Evolutionary conservation across 2,113 vertebrate genomes (phyloP).

Genomic region (Helogale parvula): DNA sequence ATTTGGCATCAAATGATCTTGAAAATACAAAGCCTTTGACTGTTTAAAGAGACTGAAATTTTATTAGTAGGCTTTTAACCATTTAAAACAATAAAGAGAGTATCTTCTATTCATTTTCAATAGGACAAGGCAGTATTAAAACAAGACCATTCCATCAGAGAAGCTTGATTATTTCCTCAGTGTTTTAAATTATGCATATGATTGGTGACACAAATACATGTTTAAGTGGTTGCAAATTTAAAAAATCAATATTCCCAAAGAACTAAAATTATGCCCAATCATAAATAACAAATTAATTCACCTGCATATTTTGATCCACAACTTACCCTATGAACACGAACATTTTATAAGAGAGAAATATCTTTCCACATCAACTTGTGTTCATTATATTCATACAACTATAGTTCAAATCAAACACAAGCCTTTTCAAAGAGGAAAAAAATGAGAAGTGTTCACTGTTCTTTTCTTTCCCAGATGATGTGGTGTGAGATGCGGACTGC

Average conservation of each 20-base stretch:
- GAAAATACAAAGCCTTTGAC: slow-evolving; percentile 58
- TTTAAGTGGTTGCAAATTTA: slow-evolving; percentile 83
- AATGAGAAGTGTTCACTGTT: background rate
- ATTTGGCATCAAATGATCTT: slow-evolving; percentile 55
- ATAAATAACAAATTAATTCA: slow-evolving; percentile 79
- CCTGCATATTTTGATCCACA: slow-evolving; percentile 79
- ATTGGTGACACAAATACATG: slow-evolving; percentile 82
- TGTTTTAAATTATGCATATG: slow-evolving; percentile 78
- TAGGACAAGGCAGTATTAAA: slow-evolving; percentile 75
- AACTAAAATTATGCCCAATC: slow-evolving; percentile 74
- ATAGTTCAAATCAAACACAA: slow-evolving; percentile 65
- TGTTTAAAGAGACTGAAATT: slow-evolving; percentile 49
- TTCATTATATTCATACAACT: slow-evolving; percentile 68
- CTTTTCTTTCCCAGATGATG: slow-evolving; percentile 76
- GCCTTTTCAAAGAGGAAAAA: slow-evolving; percentile 24
- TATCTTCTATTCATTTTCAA: slow-evolving; percentile 68
- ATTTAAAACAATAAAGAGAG: slow-evolving; percentile 67
- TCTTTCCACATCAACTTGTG: slow-evolving; percentile 57
- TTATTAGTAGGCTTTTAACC: slow-evolving; percentile 66
- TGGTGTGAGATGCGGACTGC: slow-evolving; percentile 76
- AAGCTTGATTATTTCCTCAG: slow-evolving; percentile 79
- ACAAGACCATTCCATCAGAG: slow-evolving; percentile 80
- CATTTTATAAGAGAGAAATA: slow-evolving; percentile 55
- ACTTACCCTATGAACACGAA: slow-evolving; percentile 54
- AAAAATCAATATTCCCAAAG: slow-evolving; percentile 82